phyloP scores from a whole-genome alignment of 2,113 vertebrate genomes.

The Macaca mulatta region DNA sequence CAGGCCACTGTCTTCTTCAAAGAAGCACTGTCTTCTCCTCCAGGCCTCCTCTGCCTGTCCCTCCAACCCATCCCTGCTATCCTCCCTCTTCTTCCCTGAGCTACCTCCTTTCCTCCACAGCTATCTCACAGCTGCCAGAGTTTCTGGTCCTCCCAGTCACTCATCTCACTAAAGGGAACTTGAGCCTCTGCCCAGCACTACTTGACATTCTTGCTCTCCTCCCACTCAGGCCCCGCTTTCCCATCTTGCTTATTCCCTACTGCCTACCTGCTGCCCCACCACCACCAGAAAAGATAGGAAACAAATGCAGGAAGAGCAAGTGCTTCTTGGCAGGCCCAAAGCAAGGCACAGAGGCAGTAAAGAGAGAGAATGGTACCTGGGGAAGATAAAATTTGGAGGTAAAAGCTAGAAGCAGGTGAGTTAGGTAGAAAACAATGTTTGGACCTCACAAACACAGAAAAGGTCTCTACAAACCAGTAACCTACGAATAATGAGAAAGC shows the following conservation, averaged over 20 bases:
- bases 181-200: not conserved
- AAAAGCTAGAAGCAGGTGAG: not conserved
- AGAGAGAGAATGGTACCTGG: not conserved
- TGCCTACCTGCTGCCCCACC: not conserved
- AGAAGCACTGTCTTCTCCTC: slow-evolving; percentile 6
- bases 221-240: not conserved
- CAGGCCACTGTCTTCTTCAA: not conserved
- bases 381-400: not conserved
- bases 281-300: not conserved
- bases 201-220: not conserved
- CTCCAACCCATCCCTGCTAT: not conserved
- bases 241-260: not conserved
- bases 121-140: not conserved
- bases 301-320: not conserved
- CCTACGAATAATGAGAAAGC: not conserved
- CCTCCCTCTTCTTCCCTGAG: not conserved
- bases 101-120: not conserved
- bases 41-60: not conserved
- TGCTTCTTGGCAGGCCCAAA: not conserved
- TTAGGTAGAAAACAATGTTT: not conserved
- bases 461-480: not conserved
- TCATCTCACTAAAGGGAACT: not conserved
- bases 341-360: not conserved
- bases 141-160: not conserved
- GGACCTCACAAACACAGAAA: not conserved